phyloP scores from a whole-genome alignment of 2,797 vertebrate species.

The Danio albolineatus region DNA sequence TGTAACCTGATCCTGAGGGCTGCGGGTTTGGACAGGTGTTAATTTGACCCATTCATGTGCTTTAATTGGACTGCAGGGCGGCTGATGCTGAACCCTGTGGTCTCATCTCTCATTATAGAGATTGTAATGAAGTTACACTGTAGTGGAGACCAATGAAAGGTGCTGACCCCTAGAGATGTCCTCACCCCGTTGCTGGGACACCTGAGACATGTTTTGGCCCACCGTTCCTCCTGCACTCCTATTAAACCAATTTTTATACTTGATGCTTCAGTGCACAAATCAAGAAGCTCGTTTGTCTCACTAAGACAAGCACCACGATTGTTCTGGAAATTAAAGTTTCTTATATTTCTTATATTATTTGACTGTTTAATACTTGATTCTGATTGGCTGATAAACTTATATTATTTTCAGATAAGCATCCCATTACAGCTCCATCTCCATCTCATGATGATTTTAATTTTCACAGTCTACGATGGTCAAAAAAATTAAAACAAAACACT shows the following conservation, averaged over 20 bases:
- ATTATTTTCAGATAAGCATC: no score
- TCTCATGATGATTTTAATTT: no score
- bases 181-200: conserved; percentile 52
- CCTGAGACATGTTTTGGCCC: conserved; percentile 24
- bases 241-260: conserved; percentile 16
- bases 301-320: background rate
- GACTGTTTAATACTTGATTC: no score
- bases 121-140: conserved; percentile 73
- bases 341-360: no score
- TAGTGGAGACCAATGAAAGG: conserved; percentile 59
- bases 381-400: no score
- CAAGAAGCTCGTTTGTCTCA: background rate
- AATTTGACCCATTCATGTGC: conserved; percentile 77
- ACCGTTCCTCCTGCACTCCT: conserved; percentile 4
- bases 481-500: no score
- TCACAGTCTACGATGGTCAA: no score
- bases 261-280: background rate
- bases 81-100: conserved; percentile 67
- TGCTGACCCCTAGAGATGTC: conserved; percentile 67
- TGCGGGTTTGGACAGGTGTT: conserved; percentile 70
- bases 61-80: conserved; percentile 74
- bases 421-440: no score
- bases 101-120: conserved; percentile 80
- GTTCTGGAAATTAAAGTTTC: background rate
- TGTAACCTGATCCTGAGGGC: conserved; percentile 53